Conservation (phyloP, 2,888 invertebrate genomes). For the Phrixothrix hirtus region DNA sequence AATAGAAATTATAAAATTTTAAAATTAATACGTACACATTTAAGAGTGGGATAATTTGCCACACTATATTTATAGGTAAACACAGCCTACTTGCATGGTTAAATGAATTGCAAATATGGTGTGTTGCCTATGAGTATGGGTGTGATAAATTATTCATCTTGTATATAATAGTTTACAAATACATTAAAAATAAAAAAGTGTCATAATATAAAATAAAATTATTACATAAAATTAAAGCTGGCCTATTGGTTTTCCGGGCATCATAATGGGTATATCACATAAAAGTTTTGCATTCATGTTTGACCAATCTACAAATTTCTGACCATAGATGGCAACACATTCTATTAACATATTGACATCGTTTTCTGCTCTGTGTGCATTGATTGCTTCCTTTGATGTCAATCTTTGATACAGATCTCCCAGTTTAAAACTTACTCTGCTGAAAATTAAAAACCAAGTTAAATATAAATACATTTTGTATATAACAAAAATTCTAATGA, state of each 20-base stretch:
- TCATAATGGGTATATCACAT: conserved; percentile 44
- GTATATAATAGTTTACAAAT: too few relatives aligned
- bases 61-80: too few relatives aligned
- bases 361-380: conserved; percentile 69
- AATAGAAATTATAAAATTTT: background rate
- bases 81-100: too few relatives aligned
- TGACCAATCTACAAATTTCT: conserved; percentile 63
- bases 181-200: too few relatives aligned
- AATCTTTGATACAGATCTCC: conserved; percentile 61
- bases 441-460: conserved; percentile 13
- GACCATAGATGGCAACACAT: conserved; percentile 62
- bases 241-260: conserved; percentile 30
- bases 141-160: too few relatives aligned
- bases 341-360: conserved; percentile 68
- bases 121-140: too few relatives aligned
- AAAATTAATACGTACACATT: background rate
- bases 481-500: too few relatives aligned
- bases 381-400: conserved; percentile 54
- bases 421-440: conserved; percentile 58
- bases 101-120: too few relatives aligned
- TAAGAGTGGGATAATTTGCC: too few relatives aligned
- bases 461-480: conserved; percentile 1
- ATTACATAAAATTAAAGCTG: too few relatives aligned
- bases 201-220: too few relatives aligned
- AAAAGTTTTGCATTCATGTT: conserved; percentile 53